Base-by-base conservation (phyloP, 2,113 vertebrate species). In the Zosterops pallidus region DNA sequence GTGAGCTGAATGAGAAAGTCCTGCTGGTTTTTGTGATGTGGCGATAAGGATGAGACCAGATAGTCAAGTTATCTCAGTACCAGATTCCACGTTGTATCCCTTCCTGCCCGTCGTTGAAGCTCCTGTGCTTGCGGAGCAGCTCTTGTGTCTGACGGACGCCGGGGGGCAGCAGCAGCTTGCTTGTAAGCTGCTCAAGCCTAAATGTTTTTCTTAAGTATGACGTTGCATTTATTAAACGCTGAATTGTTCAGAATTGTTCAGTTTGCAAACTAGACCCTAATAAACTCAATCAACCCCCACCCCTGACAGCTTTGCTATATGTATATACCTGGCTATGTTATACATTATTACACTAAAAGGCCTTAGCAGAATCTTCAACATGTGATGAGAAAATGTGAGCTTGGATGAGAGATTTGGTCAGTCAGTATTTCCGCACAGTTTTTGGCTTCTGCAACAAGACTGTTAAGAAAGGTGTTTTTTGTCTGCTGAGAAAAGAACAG, bases 191-290 rank as follows among this genome's bases (percentile, higher is more conserved):
- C 4, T 31, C 14, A 19, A 68, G 10, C 28, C 9, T 19, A 5
- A 44, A 28, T 1, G 20, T 4, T 64, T 22, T 31, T 22, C 29
- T 18, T 4, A 17, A 71, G 28, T 4, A 1, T 10, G n/a, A 21
- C 0, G 1, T 14, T 15, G 7, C 10, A 5, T n/a, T 92, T 37
- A 10, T 57, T 17, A 57, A 70, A 24, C 0, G 0, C 14, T 28
- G 25, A 62, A 50, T 9, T 33, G 33, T 5, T 37, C 25, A 8
- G 20, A 53, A 70, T 4, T 29, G 44, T 6, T 60, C 49, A 8
- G 0, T 85, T 53, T 62, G 37, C 29, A 62, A 35, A 49, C 44
- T 21, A 16, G 25, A 59, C 3, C 31, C 8, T n/a, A 25, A 25
- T 1, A 42, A 65, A 33, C 2, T 11, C 33, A 33, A 8, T 5